These are phyloP conservation scores for Grammomys dolichurus DNA, from an alignment of 2,113 vertebrate genomes.

Conservation along the genomic window DNA sequence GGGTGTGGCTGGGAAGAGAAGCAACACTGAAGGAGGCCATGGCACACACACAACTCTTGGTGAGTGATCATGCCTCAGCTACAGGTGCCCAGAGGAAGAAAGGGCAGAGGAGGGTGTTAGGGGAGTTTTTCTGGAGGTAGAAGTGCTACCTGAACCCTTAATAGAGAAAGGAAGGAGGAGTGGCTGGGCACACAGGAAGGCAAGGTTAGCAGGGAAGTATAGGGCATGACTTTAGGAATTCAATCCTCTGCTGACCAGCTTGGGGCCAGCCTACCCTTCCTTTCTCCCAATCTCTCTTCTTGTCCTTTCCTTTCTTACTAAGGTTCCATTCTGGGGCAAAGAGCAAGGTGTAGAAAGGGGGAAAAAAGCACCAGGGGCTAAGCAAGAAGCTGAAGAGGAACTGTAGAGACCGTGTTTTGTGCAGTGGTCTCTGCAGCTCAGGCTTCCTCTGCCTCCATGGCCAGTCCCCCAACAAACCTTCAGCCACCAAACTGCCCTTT, in stretches of 20 bases:
- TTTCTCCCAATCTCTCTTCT: too few species aligned
- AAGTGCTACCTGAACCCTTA: background rate
- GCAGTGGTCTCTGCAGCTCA: background rate
- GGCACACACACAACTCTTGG: too few species aligned
- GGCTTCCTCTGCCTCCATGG: slow-evolving; percentile 30
- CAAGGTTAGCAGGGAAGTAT: background rate
- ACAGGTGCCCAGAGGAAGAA: background rate
- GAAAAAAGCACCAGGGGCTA: accelerated
- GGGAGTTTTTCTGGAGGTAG: background rate
- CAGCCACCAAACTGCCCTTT: background rate
- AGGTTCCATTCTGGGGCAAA: background rate
- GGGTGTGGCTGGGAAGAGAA: background rate
- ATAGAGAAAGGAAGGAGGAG: background rate
- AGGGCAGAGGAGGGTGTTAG: too few species aligned
- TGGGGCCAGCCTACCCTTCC: accelerated
- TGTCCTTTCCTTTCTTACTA: background rate
- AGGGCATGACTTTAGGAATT: background rate
- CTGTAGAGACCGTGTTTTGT: background rate
- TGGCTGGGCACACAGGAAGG: accelerated
- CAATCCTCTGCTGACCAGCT: too few species aligned
- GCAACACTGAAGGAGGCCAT: accelerated
- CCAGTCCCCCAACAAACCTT: slow-evolving; percentile 27
- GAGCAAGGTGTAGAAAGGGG: background rate
- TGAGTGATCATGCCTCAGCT: background rate
- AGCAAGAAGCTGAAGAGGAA: background rate